These are phyloP conservation scores for Cantharis lateralis DNA, from an alignment of 2,888 invertebrate species.

Conservation along the genomic window DNA sequence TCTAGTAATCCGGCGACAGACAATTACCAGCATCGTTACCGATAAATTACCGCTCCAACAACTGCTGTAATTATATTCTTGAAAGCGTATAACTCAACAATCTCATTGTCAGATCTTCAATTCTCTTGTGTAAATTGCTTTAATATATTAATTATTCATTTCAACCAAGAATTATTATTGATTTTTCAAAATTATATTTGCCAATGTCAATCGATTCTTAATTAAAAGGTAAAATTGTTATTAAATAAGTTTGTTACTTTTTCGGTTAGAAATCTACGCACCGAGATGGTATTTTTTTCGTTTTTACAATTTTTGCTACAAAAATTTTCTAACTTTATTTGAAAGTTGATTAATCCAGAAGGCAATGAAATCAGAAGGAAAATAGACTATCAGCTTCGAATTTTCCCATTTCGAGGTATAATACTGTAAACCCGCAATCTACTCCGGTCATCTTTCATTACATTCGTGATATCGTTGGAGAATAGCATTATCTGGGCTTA, in stretches of 20 bases:
- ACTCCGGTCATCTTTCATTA: slow-evolving; percentile 51
- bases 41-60: slow-evolving; percentile 54
- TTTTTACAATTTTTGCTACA: background rate
- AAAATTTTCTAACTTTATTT: background rate
- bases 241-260: background rate
- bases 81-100: slow-evolving; percentile 34
- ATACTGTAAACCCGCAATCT: slow-evolving; percentile 50
- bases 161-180: slow-evolving; percentile 22
- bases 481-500: slow-evolving; percentile 25
- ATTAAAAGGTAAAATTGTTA: background rate
- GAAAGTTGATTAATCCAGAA: slow-evolving; percentile 44
- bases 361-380: slow-evolving; percentile 51
- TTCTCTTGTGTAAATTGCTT: slow-evolving; percentile 31
- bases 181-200: slow-evolving; percentile 19
- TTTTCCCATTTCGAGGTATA: slow-evolving; percentile 48
- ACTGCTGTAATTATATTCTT: slow-evolving; percentile 48
- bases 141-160: slow-evolving; percentile 32
- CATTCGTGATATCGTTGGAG: slow-evolving; percentile 37
- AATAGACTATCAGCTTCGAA: slow-evolving; percentile 48
- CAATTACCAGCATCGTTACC: slow-evolving; percentile 49
- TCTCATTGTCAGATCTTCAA: slow-evolving; percentile 34
- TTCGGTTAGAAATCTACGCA: background rate
- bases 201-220: slow-evolving; percentile 8
- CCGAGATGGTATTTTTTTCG: background rate
- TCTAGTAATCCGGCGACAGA: slow-evolving; percentile 39